Conservation (phyloP, 2,797 vertebrate species). For the Pipistrellus pipistrellus region DNA sequence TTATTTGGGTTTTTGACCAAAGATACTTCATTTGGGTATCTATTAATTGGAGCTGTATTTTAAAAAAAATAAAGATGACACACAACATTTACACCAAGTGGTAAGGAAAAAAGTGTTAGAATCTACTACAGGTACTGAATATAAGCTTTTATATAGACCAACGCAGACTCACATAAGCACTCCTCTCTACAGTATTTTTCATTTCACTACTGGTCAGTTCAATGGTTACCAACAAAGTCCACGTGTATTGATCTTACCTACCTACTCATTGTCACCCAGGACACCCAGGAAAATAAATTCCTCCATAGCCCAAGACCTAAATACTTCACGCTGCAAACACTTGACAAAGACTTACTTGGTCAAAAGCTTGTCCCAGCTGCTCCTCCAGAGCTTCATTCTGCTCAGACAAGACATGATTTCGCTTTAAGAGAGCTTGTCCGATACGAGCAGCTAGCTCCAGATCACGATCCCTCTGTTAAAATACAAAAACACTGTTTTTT, state of each 20-base stretch:
- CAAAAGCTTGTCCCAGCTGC: conserved; percentile 94
- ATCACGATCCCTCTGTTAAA: conserved; percentile 95
- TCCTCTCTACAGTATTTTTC: not conserved
- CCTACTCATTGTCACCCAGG: not conserved
- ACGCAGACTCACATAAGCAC: not conserved
- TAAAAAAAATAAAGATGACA: conserved; percentile 19
- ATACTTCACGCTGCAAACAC: not conserved
- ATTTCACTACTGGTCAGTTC: conserved; percentile 16
- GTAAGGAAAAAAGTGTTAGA: not conserved
- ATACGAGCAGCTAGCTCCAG: conserved; percentile 97
- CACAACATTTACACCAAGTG: not conserved
- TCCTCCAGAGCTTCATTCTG: conserved; percentile 96
- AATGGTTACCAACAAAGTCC: not conserved
- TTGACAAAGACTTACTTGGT: conserved; percentile 91
- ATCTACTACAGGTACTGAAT: not conserved
- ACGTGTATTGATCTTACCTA: not conserved
- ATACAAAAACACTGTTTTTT: conserved; percentile 64
- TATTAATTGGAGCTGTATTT: not conserved
- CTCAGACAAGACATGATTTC: conserved; percentile 95
- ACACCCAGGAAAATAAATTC: not conserved
- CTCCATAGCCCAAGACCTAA: not conserved
- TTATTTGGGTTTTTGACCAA: conserved; percentile 34
- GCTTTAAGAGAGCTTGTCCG: conserved; percentile 96
- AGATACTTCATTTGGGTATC: not conserved
- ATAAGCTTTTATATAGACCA: not conserved